Base-by-base conservation (phyloP, 2,888 invertebrate species). In the Sminthurides aquaticus region DNA sequence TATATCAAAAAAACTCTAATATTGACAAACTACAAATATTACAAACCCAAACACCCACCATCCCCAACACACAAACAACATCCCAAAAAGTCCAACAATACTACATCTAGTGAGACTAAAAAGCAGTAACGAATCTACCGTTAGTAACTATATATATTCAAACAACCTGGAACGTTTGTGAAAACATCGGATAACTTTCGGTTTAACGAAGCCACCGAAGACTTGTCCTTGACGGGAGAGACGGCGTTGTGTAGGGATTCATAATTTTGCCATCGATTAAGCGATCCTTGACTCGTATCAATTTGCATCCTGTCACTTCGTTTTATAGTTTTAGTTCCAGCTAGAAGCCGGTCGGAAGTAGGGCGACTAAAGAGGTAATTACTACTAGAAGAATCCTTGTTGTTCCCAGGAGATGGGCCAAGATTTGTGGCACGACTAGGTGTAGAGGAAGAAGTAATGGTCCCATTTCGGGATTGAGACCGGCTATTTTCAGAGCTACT, bases 201-300 rank as follows among this genome's bases (percentile, higher is more conserved):
- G n/a, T n/a, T n/a, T n/a, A n/a, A n/a, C n/a, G n/a, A n/a, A n/a
- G n/a, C n/a, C n/a, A n/a, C n/a, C n/a, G n/a, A n/a, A n/a, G n/a
- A n/a, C n/a, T n/a, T 34, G 43, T 34, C 43, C 43, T 34, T 34
- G 5, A 15, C 15, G 5, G 43, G 43, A 15, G 43, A 34, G 15
- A 34, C 43, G 43, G 43, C 43, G 8, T 68, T 65, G 65, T 74
- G 62, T 27, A 74, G 68, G 52, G 72, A 69, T n/a, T 69, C 72
- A 49, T 66, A 65, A 66, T 74, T 74, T 65, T 71, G 67, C 74
- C 74, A 74, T 49, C 74, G 69, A 66, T 74, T 74, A 54, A 74
- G 59, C 55, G 57, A 57, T 29, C 25, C 28, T 25, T 8, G 3
- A 28, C 27, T 11, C 3, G 11, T 29, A 15, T 34, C 43, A 34